Evolutionary conservation across 2,797 vertebrate genomes (phyloP), one percentile per base, ranked within the genome.

Genomic region (Lophius americanus): DNA sequence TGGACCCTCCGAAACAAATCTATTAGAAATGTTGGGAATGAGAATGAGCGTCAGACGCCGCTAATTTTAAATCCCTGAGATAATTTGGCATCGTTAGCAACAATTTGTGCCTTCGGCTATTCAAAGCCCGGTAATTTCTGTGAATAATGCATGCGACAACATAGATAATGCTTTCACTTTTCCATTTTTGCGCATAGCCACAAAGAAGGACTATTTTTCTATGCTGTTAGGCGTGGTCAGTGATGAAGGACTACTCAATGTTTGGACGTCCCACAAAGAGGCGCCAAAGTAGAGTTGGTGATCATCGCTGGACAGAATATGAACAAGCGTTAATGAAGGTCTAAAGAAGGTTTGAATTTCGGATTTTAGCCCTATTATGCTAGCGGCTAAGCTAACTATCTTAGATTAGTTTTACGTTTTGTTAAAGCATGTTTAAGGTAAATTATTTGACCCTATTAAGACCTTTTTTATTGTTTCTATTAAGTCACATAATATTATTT

Each of bases 91-190:
- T 83, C 73, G 53, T 85, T 85, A 82, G 80, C 71, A 76, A 82
- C 80, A 83, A 83, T 83, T 82, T 87, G 63, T 63, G 81, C 76
- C 73, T 85, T 79, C 84, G 76, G 82, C 77, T 77, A 80, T 46
- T 65, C 39, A 2, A 57, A 56, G 60, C 66, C 64, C 23, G 50
- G 69, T 83, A 70, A 83, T 84, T 75, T 84, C 58, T 78, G 61
- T 81, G 73, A 84, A 85, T 73, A 71, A 81, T 81, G 67, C 60
- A 69, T 61, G 4, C 42, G 64, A 61, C 47, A 56, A 78, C 57
- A 73, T 7, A 48, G 50, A 77, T 78, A 57, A 11, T 70, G 69
- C 79, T 66, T 61, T 36, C 52, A 2, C 11, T 37, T 35, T 59
- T 76, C 63, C 1, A 49, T 51, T 58, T 71, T 60, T 49, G 43